Percentiles rank a stretch among this genome's conserved stretches.
These are phyloP conservation scores for Myodes glareolus DNA, from an alignment of 2,113 vertebrate genomes.

Conservation along the genomic window DNA sequence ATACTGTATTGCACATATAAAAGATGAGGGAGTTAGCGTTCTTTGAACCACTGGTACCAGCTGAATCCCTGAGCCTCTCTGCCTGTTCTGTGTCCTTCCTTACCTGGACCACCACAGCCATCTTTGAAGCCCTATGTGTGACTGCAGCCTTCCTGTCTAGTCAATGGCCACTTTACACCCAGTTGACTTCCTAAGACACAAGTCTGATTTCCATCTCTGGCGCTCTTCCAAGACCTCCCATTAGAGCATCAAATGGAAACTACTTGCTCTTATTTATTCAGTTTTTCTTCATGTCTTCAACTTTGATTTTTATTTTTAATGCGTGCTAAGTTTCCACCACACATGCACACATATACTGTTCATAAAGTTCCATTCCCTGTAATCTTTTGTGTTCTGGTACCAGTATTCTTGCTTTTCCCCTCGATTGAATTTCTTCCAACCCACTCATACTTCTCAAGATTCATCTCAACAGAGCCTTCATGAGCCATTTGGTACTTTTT, in stretches of 20 bases:
- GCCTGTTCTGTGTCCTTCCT: not conserved
- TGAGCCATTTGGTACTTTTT: not conserved
- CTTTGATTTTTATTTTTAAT: not conserved
- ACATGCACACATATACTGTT: too few species aligned
- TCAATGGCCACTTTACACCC: not conserved
- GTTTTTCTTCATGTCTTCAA: not conserved
- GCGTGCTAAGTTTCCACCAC: not conserved
- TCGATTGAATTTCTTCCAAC: not conserved
- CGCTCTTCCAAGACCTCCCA: not conserved
- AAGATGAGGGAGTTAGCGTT: not conserved
- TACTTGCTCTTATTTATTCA: not conserved
- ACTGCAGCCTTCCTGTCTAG: fast-evolving
- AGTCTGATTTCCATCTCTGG: not conserved
- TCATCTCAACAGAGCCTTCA: not conserved
- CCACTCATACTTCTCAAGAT: not conserved
- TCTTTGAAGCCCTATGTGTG: not conserved
- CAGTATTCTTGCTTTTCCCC: not conserved
- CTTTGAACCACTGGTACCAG: not conserved
- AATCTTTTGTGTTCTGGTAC: not conserved
- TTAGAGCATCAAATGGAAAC: not conserved
- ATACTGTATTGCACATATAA: not conserved
- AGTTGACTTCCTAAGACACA: not conserved
- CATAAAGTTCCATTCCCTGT: not conserved
- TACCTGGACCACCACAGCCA: fast-evolving
- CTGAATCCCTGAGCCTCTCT: fast-evolving